Base-by-base conservation (phyloP, 2,113 vertebrate genomes). In the Boleophthalmus pectinirostris region DNA sequence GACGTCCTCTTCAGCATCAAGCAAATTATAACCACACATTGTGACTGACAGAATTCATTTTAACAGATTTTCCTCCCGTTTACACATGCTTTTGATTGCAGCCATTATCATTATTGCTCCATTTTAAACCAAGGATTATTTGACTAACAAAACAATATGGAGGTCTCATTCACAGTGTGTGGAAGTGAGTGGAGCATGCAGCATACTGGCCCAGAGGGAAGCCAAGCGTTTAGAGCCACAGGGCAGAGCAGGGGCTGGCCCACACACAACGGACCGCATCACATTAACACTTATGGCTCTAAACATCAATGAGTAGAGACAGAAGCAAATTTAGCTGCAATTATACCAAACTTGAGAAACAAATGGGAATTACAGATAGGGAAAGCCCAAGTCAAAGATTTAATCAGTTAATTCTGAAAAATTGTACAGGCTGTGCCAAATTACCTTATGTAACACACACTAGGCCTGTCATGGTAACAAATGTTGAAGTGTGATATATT, bases 221-320 rank as follows among this genome's bases (percentile, higher is more conserved):
- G 70, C 73, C 14, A 8, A 82, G 86, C 82, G 69, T 82, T 87
- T 74, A 69, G 68, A 84, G 73, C 64, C 80, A 61, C 81, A 75
- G 51, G 74, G 66, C 74, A 75, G 69, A 46, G 69, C 73, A n/a
- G 72, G 38, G 58, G 75, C 56, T 24, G 88, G 81, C 89, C 88
- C 91, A 87, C 86, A 90, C 78, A 69, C 82, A 14, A 21, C 21
- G 74, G 58, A 45, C 66, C 68, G 70, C 79, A 82, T 81, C 82
- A 78, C 78, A 25, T 56, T 76, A 85, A 85, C 82, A 82, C 90
- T 88, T 85, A 89, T 82, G 80, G 80, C 75, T 60, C 85, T 77
- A 78, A 85, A 79, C 60, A 20, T 29, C 25, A 61, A 25, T 61
- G 10, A 25, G 58, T 29, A 29, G 2, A 33, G 58, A 6, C 58